Evolutionary conservation across 2,888 invertebrate genomes (phyloP).

Genomic region (Digitonthophagus gazella): DNA sequence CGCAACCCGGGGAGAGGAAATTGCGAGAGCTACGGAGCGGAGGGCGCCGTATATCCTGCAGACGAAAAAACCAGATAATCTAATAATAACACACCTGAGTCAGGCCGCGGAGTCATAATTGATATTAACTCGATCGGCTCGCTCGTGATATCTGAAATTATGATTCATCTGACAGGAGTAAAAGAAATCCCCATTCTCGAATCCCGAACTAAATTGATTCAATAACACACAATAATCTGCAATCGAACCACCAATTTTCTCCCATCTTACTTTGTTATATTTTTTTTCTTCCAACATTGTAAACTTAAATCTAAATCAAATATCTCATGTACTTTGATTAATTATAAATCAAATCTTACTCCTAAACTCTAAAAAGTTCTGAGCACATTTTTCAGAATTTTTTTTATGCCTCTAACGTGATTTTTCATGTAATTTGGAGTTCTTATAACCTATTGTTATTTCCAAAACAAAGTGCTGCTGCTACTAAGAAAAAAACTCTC

Average conservation of each 20-base stretch:
- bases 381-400: too few relatives aligned
- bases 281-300: too few relatives aligned
- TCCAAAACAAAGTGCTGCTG: too few relatives aligned
- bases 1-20: neutral
- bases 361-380: too few relatives aligned
- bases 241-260: neutral
- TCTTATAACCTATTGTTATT: too few relatives aligned
- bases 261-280: too few relatives aligned
- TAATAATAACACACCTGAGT: constrained; percentile 12
- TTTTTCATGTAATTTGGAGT: too few relatives aligned
- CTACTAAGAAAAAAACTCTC: too few relatives aligned
- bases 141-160: neutral
- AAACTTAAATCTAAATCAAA: too few relatives aligned
- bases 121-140: constrained; percentile 16
- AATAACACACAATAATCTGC: neutral
- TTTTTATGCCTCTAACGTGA: too few relatives aligned
- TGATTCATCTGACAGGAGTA: neutral
- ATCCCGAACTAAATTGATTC: neutral
- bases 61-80: constrained; percentile 10
- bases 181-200: neutral
- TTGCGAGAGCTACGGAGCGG: neutral
- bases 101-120: constrained; percentile 7
- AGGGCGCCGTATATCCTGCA: neutral
- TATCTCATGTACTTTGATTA: too few relatives aligned
- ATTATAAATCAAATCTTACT: too few relatives aligned